These are phyloP conservation scores for Acleris holmiana DNA, from an alignment of 2,888 invertebrate species.

Conservation along the genomic window DNA sequence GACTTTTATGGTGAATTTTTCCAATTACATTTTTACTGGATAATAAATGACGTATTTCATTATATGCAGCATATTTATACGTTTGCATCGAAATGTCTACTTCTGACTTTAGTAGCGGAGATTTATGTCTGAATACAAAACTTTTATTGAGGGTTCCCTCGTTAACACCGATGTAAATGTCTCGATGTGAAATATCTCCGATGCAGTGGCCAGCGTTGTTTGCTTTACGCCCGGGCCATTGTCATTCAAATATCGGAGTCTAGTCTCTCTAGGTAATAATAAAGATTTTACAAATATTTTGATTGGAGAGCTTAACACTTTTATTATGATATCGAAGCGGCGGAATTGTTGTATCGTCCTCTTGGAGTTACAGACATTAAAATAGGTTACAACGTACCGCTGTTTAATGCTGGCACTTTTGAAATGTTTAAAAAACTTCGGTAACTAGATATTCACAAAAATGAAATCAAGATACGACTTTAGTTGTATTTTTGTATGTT, in stretches of 20 bases:
- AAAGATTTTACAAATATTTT: slow-evolving; percentile 40
- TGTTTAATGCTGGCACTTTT: no score
- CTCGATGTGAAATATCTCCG: slow-evolving; percentile 69
- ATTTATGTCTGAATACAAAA: slow-evolving; percentile 76
- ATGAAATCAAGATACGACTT: no score
- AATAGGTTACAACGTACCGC: not conserved
- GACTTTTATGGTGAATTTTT: slow-evolving; percentile 34
- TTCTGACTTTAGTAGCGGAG: slow-evolving; percentile 55
- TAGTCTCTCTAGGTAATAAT: slow-evolving; percentile 49
- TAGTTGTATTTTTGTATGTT: no score
- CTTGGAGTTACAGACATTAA: not conserved
- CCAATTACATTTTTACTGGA: slow-evolving; percentile 60
- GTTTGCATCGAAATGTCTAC: slow-evolving; percentile 67
- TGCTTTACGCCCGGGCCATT: slow-evolving; percentile 62
- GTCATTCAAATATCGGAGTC: slow-evolving; percentile 72
- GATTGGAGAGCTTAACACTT: slow-evolving; percentile 25
- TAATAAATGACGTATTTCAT: slow-evolving; percentile 66
- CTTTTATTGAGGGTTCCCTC: slow-evolving; percentile 75
- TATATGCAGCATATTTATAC: slow-evolving; percentile 70
- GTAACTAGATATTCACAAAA: no score
- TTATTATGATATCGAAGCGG: slow-evolving; percentile 2
- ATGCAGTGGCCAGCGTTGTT: slow-evolving; percentile 56
- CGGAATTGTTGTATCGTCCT: not conserved
- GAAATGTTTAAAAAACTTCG: no score
- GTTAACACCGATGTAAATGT: slow-evolving; percentile 81